These are phyloP conservation scores for Probaryconus sp. DNA, from an alignment of 1,140 invertebrate species.

Conservation along the genomic window DNA sequence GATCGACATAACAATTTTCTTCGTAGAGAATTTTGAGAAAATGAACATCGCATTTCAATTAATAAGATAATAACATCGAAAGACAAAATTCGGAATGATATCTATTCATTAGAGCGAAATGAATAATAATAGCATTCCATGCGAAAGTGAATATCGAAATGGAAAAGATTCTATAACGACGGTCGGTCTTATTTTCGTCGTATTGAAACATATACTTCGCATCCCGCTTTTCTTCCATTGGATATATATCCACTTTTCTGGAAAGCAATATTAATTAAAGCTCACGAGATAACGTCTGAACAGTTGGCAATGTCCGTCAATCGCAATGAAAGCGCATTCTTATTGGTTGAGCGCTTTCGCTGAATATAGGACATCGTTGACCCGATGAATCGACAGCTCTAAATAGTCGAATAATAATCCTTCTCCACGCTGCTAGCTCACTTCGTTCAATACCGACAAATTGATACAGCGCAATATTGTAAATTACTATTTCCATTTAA, in stretches of 20 bases:
- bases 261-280: slow-evolving; percentile 67
- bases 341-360: slow-evolving; percentile 49
- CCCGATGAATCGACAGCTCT: slow-evolving; percentile 45
- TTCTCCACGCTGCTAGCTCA: slow-evolving; percentile 19
- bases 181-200: not conserved
- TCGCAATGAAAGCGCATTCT: slow-evolving; percentile 67
- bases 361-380: slow-evolving; percentile 43
- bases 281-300: slow-evolving; percentile 64
- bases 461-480: slow-evolving; percentile 55
- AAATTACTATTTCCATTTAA: slow-evolving; percentile 52
- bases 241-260: slow-evolving; percentile 35
- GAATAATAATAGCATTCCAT: no score
- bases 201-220: slow-evolving; percentile 6
- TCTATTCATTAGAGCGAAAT: no score
- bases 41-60: no score
- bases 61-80: no score
- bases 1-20: no score
- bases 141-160: no score
- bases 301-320: slow-evolving; percentile 63
- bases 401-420: slow-evolving; percentile 50
- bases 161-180: slow-evolving; percentile 6
- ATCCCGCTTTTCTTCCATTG: slow-evolving; percentile 9
- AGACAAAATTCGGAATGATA: no score
- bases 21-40: no score
- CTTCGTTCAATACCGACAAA: slow-evolving; percentile 49